Percentiles rank a stretch among this genome's conserved stretches.
Conservation (phyloP, 2,888 invertebrate genomes). For the Escarpia spicata region DNA sequence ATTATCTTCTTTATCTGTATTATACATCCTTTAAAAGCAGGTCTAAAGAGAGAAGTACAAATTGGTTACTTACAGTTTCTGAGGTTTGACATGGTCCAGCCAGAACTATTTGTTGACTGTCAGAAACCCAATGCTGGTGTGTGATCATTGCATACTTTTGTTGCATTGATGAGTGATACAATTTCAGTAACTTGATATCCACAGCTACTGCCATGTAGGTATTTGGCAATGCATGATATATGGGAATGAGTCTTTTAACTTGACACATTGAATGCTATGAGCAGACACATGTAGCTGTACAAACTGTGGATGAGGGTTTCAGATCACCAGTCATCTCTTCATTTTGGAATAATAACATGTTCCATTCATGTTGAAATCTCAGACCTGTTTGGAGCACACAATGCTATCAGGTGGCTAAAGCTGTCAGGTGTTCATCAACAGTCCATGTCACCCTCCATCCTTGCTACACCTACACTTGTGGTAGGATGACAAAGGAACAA, state of each 20-base stretch:
- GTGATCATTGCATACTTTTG: slow-evolving; percentile 1
- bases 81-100: neutral
- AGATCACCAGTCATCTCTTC: neutral
- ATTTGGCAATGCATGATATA: neutral
- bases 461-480: neutral
- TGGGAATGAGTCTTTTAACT: neutral
- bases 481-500: neutral
- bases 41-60: neutral
- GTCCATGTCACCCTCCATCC: neutral
- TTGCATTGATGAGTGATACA: neutral
- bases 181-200: neutral
- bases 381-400: neutral
- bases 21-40: neutral
- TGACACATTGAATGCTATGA: neutral
- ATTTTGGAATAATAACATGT: neutral
- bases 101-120: neutral
- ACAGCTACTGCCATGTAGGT: neutral
- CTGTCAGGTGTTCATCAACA: neutral
- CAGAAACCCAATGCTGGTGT: neutral
- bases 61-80: neutral
- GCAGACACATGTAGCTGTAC: neutral
- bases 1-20: neutral
- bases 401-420: neutral
- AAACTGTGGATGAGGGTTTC: neutral
- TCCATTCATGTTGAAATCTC: neutral